Base-by-base conservation (phyloP, 2,888 invertebrate species). In the Diarsia brunnea region DNA sequence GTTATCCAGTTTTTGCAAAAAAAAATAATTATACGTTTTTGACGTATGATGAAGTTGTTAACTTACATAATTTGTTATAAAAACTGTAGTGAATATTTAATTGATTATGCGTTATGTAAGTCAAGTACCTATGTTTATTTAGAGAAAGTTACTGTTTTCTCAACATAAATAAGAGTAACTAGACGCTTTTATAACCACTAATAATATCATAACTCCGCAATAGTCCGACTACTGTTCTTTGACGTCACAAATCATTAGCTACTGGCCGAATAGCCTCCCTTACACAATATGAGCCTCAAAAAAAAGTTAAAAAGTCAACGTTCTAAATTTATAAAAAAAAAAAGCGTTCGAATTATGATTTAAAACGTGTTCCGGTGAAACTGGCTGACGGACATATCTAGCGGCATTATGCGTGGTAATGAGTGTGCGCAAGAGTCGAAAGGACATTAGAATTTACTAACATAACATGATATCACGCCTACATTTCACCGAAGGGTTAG, bases 331-430 rank as follows among this genome's bases (percentile, higher is more conserved):
- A 55, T 27, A 71, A 71, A 94, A 64, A 95, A 95, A 95, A 95
- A 95, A 95, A 87, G 79, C 94, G 95, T 94, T 95, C 95, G 95
- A 96, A 96, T 95, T 96, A 96, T 96, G 96, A 96, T 96, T 96
- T 96, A 95, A 96, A 96, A 96, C 96, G 95, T 96, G 96, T 96
- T 96, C 96, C 95, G 95, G 96, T 94, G 96, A 96, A 96, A 96
- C 96, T 95, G 93, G 95, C 93, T 92, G 96, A 95, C 95, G 95
- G 95, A 95, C 93, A 94, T 94, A 94, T 95, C 95, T 95, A 96
- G 95, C 94, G 93, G 92, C 94, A 95, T 95, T 95, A 95, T 94
- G 95, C 93, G 92, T 93, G 94, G 95, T 96, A 96, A 96, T 96
- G 95, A 96, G 94, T 92, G 91, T 89, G 85, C 92, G 89, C 85